A percentile compares a stretch with the other conserved stretches of the same genome.
These are phyloP conservation scores for Notechis scutatus DNA, from an alignment of 2,113 vertebrate genomes.

Conservation along the genomic window DNA sequence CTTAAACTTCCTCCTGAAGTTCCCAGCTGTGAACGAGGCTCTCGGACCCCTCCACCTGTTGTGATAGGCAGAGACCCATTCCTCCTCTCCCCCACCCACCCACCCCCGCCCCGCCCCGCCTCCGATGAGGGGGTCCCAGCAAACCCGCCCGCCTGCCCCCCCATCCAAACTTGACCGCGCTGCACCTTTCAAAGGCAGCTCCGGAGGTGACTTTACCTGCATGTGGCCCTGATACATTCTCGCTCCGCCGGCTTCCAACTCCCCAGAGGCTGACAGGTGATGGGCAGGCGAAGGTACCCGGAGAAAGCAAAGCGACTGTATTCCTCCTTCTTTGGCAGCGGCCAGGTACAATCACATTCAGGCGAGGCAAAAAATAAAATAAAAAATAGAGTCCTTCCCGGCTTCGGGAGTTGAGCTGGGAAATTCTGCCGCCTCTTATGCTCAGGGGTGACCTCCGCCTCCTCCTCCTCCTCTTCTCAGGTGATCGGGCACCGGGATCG, in stretches of 20 bases:
- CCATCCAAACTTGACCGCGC: slow-evolving; percentile 41
- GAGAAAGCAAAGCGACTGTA: not conserved
- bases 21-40: not conserved
- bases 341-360: not conserved
- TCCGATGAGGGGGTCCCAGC: not conserved
- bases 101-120: not conserved
- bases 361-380: not conserved
- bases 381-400: not conserved
- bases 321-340: not conserved
- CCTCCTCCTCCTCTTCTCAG: slow-evolving; percentile 26
- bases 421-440: slow-evolving; percentile 12
- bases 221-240: slow-evolving; percentile 83
- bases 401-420: slow-evolving; percentile 15
- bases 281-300: not conserved
- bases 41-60: slow-evolving; percentile 69
- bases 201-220: slow-evolving; percentile 70
- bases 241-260: slow-evolving; percentile 54
- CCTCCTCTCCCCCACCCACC: slow-evolving; percentile 1
- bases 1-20: slow-evolving; percentile 34
- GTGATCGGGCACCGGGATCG: slow-evolving; percentile 29
- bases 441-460: slow-evolving; percentile 15
- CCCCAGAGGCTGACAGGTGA: slow-evolving; percentile 50
- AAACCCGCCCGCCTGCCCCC: not conserved
- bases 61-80: slow-evolving; percentile 43
- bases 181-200: not conserved